Conservation (phyloP, 2,888 invertebrate species). For the Glyphotaelius pellucidus region DNA sequence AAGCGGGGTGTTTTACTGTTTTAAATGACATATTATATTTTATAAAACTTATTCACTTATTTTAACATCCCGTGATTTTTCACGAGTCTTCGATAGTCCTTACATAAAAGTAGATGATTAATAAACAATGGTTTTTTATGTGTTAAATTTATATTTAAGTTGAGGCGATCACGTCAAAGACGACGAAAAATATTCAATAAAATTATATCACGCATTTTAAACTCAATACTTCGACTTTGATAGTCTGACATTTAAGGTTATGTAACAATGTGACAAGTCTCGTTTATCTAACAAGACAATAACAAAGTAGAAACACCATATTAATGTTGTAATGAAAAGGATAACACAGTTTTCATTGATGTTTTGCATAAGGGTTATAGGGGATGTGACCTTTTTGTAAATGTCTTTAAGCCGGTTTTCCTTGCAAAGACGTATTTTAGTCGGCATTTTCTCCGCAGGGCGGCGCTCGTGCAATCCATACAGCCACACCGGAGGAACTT, state of each 20-base stretch:
- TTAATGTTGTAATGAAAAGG: neutral
- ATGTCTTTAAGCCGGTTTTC: neutral
- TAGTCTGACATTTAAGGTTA: slow-evolving; percentile 27
- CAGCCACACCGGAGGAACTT: neutral
- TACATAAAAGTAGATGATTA: neutral
- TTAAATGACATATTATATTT: no score
- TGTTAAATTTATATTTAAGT: no score
- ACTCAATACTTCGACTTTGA: neutral
- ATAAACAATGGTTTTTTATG: neutral
- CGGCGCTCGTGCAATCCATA: slow-evolving; percentile 35
- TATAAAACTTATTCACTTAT: no score
- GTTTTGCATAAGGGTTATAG: neutral
- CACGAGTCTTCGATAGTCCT: no score
- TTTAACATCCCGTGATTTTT: no score
- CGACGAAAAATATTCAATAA: neutral
- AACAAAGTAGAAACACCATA: neutral
- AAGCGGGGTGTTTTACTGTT: no score
- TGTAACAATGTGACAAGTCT: slow-evolving; percentile 27
- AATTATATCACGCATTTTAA: neutral
- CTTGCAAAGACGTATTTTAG: neutral
- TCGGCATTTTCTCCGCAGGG: neutral
- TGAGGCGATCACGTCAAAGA: neutral
- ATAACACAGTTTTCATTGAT: neutral
- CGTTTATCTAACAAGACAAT: slow-evolving; percentile 8
- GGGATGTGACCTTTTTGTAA: neutral